Evolutionary conservation across 1,140 invertebrate genomes (phyloP).

Genomic region (Danaus plexippus): DNA sequence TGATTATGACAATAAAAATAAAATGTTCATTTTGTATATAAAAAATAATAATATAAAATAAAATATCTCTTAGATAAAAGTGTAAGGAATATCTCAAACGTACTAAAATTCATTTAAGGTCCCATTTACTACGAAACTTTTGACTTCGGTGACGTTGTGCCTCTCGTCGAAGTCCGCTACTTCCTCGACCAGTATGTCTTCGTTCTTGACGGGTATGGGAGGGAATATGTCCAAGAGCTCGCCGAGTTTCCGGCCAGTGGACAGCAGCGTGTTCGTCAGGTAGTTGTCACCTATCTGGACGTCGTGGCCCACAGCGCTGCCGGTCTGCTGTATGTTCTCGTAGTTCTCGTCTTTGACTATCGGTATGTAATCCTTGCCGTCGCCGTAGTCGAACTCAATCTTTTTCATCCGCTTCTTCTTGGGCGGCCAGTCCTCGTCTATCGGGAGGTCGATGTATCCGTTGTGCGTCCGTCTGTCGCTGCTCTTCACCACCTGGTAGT

Average conservation of each 20-base stretch:
- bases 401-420: slow-evolving; percentile 64
- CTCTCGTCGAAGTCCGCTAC: slow-evolving; percentile 47
- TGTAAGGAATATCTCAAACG: background rate
- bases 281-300: slow-evolving; percentile 32
- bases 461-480: slow-evolving; percentile 32
- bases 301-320: slow-evolving; percentile 33
- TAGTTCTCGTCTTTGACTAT: slow-evolving; percentile 62
- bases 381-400: slow-evolving; percentile 58
- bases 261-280: slow-evolving; percentile 44
- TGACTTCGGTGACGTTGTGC: slow-evolving; percentile 48
- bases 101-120: slow-evolving; percentile 37
- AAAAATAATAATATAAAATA: slow-evolving; percentile 42
- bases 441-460: slow-evolving; percentile 64
- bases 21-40: slow-evolving; percentile 24
- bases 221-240: slow-evolving; percentile 46
- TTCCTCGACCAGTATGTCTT: slow-evolving; percentile 57
- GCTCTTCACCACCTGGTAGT: slow-evolving; percentile 61
- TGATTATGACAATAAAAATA: slow-evolving; percentile 14
- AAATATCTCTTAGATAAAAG: slow-evolving; percentile 7
- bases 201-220: slow-evolving; percentile 53
- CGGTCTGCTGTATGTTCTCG: slow-evolving; percentile 39
- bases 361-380: slow-evolving; percentile 53
- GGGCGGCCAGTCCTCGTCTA: slow-evolving; percentile 65
- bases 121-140: slow-evolving; percentile 57
- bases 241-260: slow-evolving; percentile 48